Conservation (phyloP, 1,140 invertebrate genomes). For the Anagrus nilaparvatae region DNA sequence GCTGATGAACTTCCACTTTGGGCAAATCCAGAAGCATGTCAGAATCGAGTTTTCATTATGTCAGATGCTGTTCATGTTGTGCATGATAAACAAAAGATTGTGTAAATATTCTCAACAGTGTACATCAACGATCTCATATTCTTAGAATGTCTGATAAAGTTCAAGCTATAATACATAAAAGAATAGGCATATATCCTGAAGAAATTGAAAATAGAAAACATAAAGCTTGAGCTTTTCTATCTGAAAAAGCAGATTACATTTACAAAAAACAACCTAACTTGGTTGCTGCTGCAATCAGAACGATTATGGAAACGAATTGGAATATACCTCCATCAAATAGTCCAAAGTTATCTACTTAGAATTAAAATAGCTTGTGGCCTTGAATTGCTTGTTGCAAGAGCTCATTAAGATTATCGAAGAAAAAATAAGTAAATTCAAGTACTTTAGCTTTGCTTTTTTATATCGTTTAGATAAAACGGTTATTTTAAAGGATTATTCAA, state of each 20-base stretch:
- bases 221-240: slow-evolving; percentile 66
- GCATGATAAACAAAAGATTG: slow-evolving; percentile 43
- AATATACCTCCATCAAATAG: slow-evolving; percentile 54
- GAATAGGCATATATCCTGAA: slow-evolving; percentile 53
- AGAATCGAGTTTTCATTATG: slow-evolving; percentile 63
- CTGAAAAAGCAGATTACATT: slow-evolving; percentile 69
- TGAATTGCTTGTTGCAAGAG: slow-evolving; percentile 74
- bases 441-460: no score
- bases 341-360: slow-evolving; percentile 62
- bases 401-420: slow-evolving; percentile 38
- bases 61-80: slow-evolving; percentile 61
- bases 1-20: slow-evolving; percentile 78
- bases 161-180: slow-evolving; percentile 39
- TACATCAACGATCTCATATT: slow-evolving; percentile 47
- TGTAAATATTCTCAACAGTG: slow-evolving; percentile 40
- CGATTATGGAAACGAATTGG: slow-evolving; percentile 70
- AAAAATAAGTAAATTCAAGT: no score
- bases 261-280: slow-evolving; percentile 67
- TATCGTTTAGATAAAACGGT: no score
- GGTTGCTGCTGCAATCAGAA: slow-evolving; percentile 66
- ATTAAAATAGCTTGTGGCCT: slow-evolving; percentile 83
- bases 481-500: no score
- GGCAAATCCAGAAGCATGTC: slow-evolving; percentile 68
- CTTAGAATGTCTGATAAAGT: slow-evolving; percentile 50
- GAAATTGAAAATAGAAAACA: slow-evolving; percentile 63